Percentiles rank a stretch among this genome's conserved stretches.
phyloP scores from a whole-genome alignment of 2,113 vertebrate species.

The Labeo catla region DNA sequence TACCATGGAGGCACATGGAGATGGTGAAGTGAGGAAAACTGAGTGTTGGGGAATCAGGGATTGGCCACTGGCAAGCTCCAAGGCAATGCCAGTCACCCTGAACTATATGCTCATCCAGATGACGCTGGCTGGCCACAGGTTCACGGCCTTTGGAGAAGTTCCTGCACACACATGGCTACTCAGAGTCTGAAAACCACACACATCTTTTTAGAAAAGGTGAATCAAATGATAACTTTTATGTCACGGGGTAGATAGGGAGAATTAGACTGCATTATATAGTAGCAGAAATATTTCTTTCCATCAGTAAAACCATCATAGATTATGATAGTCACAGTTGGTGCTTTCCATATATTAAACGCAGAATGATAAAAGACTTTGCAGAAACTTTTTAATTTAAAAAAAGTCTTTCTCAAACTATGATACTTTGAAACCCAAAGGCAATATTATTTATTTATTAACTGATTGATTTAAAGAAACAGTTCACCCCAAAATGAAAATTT shows the following conservation, averaged over 20 bases:
- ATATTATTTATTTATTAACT: background rate
- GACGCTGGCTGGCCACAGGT: constrained; percentile 27
- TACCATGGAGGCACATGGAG: constrained; percentile 67
- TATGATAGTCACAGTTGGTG: background rate
- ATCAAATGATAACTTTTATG: background rate
- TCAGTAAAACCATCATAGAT: background rate
- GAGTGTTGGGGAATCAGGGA: constrained; percentile 62
- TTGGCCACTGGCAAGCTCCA: constrained; percentile 66
- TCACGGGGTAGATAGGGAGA: background rate
- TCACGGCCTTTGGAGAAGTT: background rate
- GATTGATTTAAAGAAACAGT: background rate
- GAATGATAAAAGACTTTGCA: background rate
- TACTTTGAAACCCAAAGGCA: background rate
- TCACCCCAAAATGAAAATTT: background rate
- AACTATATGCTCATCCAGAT: constrained; percentile 59
- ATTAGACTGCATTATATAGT: background rate
- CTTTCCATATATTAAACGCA: background rate
- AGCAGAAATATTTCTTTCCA: background rate
- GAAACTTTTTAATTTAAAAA: background rate
- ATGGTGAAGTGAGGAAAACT: constrained; percentile 62
- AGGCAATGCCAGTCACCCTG: constrained; percentile 69
- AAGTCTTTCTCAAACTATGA: background rate
- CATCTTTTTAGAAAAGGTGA: background rate
- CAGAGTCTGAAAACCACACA: background rate
- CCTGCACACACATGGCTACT: background rate